Conservation (phyloP, 2,888 invertebrate genomes). For the Bellardia pandia region DNA sequence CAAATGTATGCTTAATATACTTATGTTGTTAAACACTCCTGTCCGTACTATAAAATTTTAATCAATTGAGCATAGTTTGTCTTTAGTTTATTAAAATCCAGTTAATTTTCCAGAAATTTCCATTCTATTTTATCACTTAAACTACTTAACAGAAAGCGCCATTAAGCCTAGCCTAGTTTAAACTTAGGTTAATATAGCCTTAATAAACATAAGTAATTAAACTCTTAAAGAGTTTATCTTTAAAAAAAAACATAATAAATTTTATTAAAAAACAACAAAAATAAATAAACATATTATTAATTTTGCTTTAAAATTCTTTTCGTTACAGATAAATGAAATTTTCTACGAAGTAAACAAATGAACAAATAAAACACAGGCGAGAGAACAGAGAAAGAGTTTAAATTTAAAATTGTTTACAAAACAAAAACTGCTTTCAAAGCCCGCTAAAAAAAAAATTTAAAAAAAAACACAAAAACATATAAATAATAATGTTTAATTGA, state of each 20-base stretch:
- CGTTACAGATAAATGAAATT: conserved; percentile 67
- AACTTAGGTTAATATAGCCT: conserved; percentile 60
- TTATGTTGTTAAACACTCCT: too few relatives aligned
- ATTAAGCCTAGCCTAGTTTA: conserved; percentile 59
- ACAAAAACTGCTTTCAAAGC: conserved; percentile 54
- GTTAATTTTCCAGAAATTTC: conserved; percentile 22
- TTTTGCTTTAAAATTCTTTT: conserved; percentile 62
- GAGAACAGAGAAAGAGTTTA: conserved; percentile 45
- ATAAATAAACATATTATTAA: conserved; percentile 40
- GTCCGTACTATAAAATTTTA: neutral
- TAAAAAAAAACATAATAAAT: conserved; percentile 21
- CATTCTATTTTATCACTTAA: conserved; percentile 16
- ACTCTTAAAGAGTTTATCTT: conserved; percentile 53
- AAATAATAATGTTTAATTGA: conserved; percentile 64
- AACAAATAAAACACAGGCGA: conserved; percentile 31
- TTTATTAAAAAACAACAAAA: conserved; percentile 24
- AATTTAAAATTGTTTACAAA: conserved; percentile 47
- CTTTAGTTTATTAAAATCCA: neutral
- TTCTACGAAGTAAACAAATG: conserved; percentile 67
- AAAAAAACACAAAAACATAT: conserved; percentile 13
- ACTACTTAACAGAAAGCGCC: conserved; percentile 56
- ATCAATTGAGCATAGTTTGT: neutral
- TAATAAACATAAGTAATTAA: conserved; percentile 54
- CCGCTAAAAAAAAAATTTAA: conserved; percentile 65
- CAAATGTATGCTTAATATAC: too few relatives aligned